Conservation (phyloP, 1,140 invertebrate genomes). For the Grapholita molesta region DNA sequence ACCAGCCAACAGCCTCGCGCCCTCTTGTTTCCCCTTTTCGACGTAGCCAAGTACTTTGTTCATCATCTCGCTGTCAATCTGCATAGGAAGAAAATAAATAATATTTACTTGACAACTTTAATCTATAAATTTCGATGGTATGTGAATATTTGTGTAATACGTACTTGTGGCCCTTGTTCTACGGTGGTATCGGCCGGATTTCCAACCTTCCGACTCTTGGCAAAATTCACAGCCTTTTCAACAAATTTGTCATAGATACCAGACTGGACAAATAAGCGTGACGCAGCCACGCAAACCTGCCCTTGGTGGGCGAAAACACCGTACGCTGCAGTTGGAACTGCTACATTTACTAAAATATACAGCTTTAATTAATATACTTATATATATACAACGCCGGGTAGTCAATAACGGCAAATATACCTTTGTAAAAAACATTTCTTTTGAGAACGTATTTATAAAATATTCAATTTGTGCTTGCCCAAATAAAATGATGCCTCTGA, state of each 20-base stretch:
- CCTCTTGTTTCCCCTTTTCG: constrained; percentile 84
- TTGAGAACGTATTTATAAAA: too few relatives aligned
- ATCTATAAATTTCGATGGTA: too few relatives aligned
- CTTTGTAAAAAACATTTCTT: too few relatives aligned
- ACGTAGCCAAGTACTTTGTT: constrained; percentile 84
- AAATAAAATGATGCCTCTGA: too few relatives aligned
- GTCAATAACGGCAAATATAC: too few relatives aligned
- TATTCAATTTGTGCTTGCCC: too few relatives aligned
- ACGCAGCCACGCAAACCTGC: constrained; percentile 95
- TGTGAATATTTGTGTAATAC: too few relatives aligned
- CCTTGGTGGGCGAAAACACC: constrained; percentile 93
- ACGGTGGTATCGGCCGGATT: constrained; percentile 85
- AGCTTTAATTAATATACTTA: background rate
- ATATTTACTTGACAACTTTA: background rate
- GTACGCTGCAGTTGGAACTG: constrained; percentile 86
- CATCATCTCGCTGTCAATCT: constrained; percentile 84
- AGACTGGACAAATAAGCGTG: constrained; percentile 92
- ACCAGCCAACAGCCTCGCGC: constrained; percentile 84
- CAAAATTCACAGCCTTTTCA: constrained; percentile 82
- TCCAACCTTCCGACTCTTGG: constrained; percentile 86
- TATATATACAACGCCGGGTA: background rate
- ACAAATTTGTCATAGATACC: constrained; percentile 94
- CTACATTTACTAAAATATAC: constrained; percentile 87
- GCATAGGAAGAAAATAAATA: constrained; percentile 20
- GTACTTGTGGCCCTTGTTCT: constrained; percentile 92